Conservation (phyloP, 2,888 invertebrate genomes). For the Spialia ferax region DNA sequence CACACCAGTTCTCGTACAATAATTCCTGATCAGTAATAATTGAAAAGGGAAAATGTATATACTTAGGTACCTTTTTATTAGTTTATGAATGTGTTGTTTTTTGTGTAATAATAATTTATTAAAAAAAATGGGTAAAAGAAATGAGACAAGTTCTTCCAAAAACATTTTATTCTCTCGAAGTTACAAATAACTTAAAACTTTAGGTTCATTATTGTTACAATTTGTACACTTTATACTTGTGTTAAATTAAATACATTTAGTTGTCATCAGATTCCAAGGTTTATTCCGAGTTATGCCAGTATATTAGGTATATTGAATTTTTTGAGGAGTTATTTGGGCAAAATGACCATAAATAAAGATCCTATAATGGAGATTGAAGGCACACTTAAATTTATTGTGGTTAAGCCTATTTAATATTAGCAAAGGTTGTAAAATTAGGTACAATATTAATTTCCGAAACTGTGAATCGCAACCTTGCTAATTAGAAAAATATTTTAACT, state of each 20-base stretch:
- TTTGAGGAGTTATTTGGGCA: not conserved
- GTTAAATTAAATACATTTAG: not conserved
- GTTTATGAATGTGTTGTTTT: too few relatives aligned
- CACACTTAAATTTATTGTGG: not conserved
- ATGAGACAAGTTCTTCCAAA: slow-evolving; percentile 57
- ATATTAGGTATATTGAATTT: not conserved
- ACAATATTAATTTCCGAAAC: too few relatives aligned
- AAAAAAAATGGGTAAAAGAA: slow-evolving; percentile 15
- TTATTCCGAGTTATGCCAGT: not conserved
- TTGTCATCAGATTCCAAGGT: not conserved
- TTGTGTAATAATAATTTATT: too few relatives aligned
- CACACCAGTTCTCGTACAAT: too few relatives aligned
- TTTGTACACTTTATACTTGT: slow-evolving; percentile 44
- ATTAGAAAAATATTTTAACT: too few relatives aligned
- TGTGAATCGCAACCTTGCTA: too few relatives aligned
- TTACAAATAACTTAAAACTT: slow-evolving; percentile 79
- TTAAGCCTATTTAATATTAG: not conserved
- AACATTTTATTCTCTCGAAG: slow-evolving; percentile 73
- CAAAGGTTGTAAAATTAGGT: too few relatives aligned
- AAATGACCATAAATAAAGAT: not conserved
- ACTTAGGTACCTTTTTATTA: too few relatives aligned
- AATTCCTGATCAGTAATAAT: too few relatives aligned
- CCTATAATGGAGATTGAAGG: not conserved
- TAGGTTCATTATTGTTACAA: slow-evolving; percentile 62
- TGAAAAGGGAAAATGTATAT: too few relatives aligned